Conservation (phyloP, 2,113 vertebrate species). For the Vidua chalybeata region DNA sequence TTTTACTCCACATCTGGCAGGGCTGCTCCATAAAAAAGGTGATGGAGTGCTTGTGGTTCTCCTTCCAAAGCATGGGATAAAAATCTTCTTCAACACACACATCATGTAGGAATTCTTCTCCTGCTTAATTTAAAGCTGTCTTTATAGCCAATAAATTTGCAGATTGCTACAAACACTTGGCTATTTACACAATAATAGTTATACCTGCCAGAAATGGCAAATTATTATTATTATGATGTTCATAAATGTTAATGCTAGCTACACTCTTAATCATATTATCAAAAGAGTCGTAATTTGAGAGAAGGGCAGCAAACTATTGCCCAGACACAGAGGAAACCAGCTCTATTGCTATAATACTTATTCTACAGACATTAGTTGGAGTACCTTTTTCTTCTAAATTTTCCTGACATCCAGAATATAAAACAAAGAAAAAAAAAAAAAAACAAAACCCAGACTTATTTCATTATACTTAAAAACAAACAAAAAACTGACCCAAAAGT, state of each 20-base stretch:
- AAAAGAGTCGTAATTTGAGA: not conserved
- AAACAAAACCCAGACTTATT: not conserved
- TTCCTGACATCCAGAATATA: not conserved
- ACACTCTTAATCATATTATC: not conserved
- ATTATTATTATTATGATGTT: not conserved
- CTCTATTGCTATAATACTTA: not conserved
- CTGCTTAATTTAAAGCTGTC: not conserved
- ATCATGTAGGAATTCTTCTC: not conserved
- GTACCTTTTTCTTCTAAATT: not conserved
- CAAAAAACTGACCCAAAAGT: not conserved
- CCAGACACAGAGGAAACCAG: slow-evolving; percentile 6
- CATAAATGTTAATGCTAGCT: slow-evolving; percentile 40
- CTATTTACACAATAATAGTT: not conserved
- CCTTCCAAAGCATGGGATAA: not conserved
- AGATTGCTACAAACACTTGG: not conserved
- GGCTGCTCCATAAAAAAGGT: slow-evolving; percentile 42
- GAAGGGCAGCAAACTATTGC: not conserved
- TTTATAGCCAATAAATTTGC: slow-evolving; percentile 45
- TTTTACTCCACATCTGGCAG: slow-evolving; percentile 20
- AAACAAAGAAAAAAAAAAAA: not conserved
- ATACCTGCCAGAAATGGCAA: not conserved
- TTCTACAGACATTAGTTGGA: not conserved
- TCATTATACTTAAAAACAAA: not conserved
- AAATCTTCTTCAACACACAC: not conserved
- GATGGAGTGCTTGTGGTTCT: slow-evolving; percentile 34